These are phyloP conservation scores for Ammospiza caudacuta DNA, from an alignment of 2,113 vertebrate genomes.

Conservation along the genomic window DNA sequence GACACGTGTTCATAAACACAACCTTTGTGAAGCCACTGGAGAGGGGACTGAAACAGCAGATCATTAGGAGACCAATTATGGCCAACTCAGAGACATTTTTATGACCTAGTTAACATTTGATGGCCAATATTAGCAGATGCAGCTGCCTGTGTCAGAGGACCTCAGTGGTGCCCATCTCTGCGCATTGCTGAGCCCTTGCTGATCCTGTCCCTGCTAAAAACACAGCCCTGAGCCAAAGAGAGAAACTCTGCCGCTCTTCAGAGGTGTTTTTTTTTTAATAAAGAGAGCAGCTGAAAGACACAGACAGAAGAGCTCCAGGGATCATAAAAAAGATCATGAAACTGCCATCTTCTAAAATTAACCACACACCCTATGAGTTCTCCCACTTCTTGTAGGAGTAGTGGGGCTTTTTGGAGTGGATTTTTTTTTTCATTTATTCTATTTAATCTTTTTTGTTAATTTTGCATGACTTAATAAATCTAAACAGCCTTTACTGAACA, in stretches of 20 bases:
- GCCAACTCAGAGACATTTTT: background rate
- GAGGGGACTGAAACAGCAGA: background rate
- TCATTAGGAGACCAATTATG: background rate
- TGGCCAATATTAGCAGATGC: background rate
- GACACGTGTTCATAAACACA: background rate
- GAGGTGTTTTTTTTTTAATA: background rate
- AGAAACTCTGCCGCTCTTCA: background rate
- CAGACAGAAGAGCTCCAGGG: background rate
- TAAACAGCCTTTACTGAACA: background rate
- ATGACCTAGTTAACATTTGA: constrained; percentile 13
- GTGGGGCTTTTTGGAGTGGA: background rate
- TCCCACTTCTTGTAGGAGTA: background rate
- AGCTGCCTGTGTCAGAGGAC: accelerated
- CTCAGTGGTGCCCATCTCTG: background rate
- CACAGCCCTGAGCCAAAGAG: background rate
- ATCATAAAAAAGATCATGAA: background rate
- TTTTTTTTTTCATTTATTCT: background rate
- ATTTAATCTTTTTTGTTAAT: background rate
- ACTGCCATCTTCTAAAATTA: background rate
- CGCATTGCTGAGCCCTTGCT: background rate
- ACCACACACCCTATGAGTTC: background rate
- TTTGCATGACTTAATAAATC: background rate
- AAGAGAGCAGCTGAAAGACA: background rate
- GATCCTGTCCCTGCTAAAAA: background rate
- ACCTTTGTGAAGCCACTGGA: background rate